A percentile compares a stretch with the other conserved stretches of the same genome.
These are phyloP conservation scores for Pseudopleuronectes americanus DNA, from an alignment of 2,797 vertebrate genomes.

Conservation along the genomic window DNA sequence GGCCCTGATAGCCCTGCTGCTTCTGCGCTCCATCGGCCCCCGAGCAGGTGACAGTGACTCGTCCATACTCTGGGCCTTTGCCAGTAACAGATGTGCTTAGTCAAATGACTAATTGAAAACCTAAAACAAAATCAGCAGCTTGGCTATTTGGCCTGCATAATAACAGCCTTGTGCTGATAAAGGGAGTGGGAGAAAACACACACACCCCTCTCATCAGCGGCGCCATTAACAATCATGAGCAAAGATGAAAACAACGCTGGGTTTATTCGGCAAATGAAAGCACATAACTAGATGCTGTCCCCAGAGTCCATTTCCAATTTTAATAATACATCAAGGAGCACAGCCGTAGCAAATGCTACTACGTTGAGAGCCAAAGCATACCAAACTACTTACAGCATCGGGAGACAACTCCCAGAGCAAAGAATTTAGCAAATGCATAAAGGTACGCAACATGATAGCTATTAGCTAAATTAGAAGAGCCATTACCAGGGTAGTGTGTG, in stretches of 20 bases:
- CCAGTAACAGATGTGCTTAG: slow-evolving; percentile 99
- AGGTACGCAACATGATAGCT: slow-evolving; percentile 99
- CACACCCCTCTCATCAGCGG: slow-evolving; percentile 95
- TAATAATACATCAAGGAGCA: slow-evolving; percentile 99
- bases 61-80: slow-evolving; percentile 90
- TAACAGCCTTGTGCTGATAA: slow-evolving; percentile 94
- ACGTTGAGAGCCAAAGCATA: slow-evolving; percentile 93
- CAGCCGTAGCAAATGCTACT: slow-evolving; percentile 94
- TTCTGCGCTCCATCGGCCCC: slow-evolving; percentile 87
- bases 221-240: slow-evolving; percentile 99
- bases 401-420: slow-evolving; percentile 96
- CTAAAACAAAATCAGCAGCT: slow-evolving; percentile 99
- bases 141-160: slow-evolving; percentile 98
- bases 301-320: slow-evolving; percentile 99
- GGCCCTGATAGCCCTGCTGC: slow-evolving; percentile 84
- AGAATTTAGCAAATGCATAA: slow-evolving; percentile 96
- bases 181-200: slow-evolving; percentile 80
- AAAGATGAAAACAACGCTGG: slow-evolving; percentile 99
- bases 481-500: slow-evolving; percentile 87
- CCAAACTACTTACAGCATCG: slow-evolving; percentile 91
- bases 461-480: slow-evolving; percentile 99
- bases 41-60: slow-evolving; percentile 89
- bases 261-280: slow-evolving; percentile 99
- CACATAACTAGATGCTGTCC: slow-evolving; percentile 98
- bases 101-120: slow-evolving; percentile 99